phyloP scores from a whole-genome alignment of 2,113 vertebrate genomes.

The Pelvicachromis taeniatus region DNA sequence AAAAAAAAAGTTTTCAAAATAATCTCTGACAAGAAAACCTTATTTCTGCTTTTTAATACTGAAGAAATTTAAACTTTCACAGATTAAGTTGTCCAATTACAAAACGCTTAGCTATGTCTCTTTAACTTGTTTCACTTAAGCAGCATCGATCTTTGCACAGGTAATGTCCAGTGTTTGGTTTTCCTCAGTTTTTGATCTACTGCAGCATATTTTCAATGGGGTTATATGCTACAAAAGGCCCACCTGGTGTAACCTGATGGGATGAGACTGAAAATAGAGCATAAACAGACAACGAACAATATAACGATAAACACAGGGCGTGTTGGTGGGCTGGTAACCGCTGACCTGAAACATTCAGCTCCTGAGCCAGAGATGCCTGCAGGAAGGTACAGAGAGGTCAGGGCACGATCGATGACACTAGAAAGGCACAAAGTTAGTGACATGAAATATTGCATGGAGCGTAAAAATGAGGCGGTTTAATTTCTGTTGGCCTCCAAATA shows the following conservation, averaged over 20 bases:
- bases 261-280: neutral
- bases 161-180: rapidly evolving
- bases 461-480: rapidly evolving
- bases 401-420: neutral
- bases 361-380: neutral
- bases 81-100: neutral
- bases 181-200: neutral
- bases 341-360: neutral
- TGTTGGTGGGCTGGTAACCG: neutral
- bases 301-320: neutral
- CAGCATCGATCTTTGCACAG: rapidly evolving
- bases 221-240: rapidly evolving
- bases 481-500: neutral
- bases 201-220: neutral
- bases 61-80: no score
- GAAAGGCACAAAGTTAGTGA: neutral
- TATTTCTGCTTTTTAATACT: no score
- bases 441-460: neutral
- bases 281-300: neutral
- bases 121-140: neutral
- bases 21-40: no score
- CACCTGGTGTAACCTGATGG: neutral
- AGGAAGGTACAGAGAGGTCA: rapidly evolving
- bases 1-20: no score
- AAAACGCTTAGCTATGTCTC: neutral